A percentile compares a stretch with the other conserved stretches of the same genome.
These are phyloP conservation scores for Wiebesia pumilae DNA, from an alignment of 1,140 invertebrate genomes.

Conservation along the genomic window DNA sequence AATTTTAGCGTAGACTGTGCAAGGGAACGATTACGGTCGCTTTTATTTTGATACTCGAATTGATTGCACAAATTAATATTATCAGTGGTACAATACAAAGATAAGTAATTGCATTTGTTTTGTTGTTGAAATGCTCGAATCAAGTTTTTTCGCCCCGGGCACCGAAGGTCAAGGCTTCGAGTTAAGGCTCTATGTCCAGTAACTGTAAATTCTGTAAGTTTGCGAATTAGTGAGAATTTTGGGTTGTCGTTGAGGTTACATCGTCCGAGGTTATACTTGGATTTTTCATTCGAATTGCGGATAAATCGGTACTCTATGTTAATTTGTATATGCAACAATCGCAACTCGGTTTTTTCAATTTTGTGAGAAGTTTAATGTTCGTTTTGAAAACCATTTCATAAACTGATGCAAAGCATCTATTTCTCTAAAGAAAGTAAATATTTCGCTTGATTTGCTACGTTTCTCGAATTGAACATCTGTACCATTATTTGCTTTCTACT, in stretches of 20 bases:
- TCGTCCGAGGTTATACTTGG: too few species aligned
- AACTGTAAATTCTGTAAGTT: neutral
- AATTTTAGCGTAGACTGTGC: too few species aligned
- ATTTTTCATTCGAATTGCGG: neutral
- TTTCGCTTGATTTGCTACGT: neutral
- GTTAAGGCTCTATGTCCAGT: neutral
- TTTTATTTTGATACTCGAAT: neutral
- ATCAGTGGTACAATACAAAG: too few species aligned
- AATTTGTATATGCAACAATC: neutral
- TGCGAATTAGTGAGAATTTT: too few species aligned
- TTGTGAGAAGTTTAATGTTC: neutral
- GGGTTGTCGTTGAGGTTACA: neutral
- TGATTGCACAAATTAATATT: neutral
- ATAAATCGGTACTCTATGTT: neutral
- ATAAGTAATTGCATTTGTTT: too few species aligned
- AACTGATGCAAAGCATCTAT: too few species aligned
- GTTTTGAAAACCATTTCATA: neutral
- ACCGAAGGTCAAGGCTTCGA: too few species aligned
- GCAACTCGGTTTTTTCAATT: neutral
- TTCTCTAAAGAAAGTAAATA: constrained; percentile 26
- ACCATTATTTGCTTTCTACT: constrained; percentile 42
- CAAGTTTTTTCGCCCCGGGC: too few species aligned
- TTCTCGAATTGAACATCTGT: constrained; percentile 37
- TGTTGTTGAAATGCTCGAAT: too few species aligned
- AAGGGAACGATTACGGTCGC: too few species aligned